Percentiles rank a stretch among this genome's conserved stretches.
These are phyloP conservation scores for Parus major DNA, from an alignment of 2,113 vertebrate genomes.

Conservation along the genomic window DNA sequence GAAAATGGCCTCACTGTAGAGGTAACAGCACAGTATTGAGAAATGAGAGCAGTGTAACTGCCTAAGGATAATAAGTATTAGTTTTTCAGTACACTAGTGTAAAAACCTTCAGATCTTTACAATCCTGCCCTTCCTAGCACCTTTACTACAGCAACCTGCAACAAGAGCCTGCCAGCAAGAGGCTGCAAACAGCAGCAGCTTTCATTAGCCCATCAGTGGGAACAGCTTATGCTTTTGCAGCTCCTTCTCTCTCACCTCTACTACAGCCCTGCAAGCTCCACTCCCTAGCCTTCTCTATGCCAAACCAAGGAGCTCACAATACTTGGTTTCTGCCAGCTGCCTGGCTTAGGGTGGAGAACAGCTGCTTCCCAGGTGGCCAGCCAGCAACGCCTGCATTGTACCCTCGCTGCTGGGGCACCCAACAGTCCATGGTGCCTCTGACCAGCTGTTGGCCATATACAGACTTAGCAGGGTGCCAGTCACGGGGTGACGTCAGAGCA, in stretches of 20 bases:
- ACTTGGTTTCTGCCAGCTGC: neutral
- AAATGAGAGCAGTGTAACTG: neutral
- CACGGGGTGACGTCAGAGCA: accelerated
- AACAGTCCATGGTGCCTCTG: neutral
- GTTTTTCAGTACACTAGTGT: neutral
- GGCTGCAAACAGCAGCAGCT: neutral
- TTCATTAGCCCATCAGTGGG: neutral
- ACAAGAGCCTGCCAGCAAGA: neutral
- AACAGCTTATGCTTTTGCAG: neutral
- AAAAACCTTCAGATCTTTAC: neutral
- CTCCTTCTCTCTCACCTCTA: neutral
- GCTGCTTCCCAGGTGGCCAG: neutral
- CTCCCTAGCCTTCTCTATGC: neutral
- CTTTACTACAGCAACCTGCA: neutral
- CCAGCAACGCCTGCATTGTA: accelerated
- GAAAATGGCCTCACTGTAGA: neutral
- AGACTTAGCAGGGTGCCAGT: neutral
- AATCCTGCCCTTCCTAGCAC: neutral
- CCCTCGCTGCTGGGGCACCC: neutral
- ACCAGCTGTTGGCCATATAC: neutral
- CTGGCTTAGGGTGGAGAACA: neutral
- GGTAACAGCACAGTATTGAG: neutral
- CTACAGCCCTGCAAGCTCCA: no score
- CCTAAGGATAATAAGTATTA: neutral
- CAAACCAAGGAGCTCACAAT: neutral